Base-by-base conservation (phyloP, 2,797 vertebrate genomes). In the Sphaeramia orbicularis region DNA sequence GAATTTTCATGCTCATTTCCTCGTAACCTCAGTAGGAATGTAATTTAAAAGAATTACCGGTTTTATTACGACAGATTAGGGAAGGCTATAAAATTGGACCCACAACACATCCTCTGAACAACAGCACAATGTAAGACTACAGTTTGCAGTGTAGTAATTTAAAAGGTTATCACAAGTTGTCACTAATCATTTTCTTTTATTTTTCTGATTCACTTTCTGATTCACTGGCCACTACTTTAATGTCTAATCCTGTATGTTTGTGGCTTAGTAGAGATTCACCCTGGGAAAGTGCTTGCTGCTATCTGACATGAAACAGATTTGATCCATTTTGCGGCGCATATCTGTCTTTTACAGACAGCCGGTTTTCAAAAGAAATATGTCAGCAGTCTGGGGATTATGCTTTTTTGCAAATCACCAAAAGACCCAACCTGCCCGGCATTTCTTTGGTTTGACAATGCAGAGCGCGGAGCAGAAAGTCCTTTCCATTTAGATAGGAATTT, bases 261-360 rank as follows among this genome's bases (percentile, higher is more conserved):
- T 83, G 71, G 78, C 58, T 88, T 81, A 86, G 83, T 14, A 38
- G 27, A 81, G 84, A 86, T 73, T 89, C 74, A 80, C 77, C 68
- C 76, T 50, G 53, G 57, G 70, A 83, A 78, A 76, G 52, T 0
- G 44, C 75, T 7, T 7, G 74, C 71, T 49, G 53, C 74, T 89
- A 89, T 92, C 87, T 90, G 78, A 84, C 77, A 79, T 80, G 51
- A 82, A 89, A 74, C 83, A 84, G 84, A 88, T 89, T 86, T 82
- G 82, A 90, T 92, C 86, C 78, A 69, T 83, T 86, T 81, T 81
- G 15, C 67, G 47, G 30, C 45, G 77, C 85, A 16, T 85, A 88
- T 91, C 85, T 85, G 73, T 76, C 74, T 80, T 83, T 86, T 87
- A 83, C 81, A 88, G 80, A 86, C 71, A 56, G 51, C 53, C 71